These are phyloP conservation scores for Pycnonotus jocosus DNA, from an alignment of 2,113 vertebrate genomes.

Conservation along the genomic window DNA sequence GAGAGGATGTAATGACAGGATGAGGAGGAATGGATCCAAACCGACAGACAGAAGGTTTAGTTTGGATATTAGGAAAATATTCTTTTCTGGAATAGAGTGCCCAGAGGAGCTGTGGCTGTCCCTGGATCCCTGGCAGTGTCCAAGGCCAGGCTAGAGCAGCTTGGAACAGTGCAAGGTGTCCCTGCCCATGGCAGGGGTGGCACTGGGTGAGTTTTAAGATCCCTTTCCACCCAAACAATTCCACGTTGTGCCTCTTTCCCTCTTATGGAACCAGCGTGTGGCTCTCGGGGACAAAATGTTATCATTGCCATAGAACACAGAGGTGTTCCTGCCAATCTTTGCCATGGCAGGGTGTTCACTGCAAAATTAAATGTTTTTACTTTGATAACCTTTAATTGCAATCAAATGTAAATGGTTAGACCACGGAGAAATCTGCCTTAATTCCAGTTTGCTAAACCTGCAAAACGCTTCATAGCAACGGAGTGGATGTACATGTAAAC, in stretches of 20 bases:
- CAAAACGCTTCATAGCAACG: not conserved
- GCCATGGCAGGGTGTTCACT: not conserved
- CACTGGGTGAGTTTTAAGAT: accelerated
- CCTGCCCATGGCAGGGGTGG: not conserved
- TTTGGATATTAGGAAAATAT: not conserved
- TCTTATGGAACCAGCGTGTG: accelerated
- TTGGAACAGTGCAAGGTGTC: not conserved
- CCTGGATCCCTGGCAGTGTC: not conserved
- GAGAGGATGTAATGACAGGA: no score
- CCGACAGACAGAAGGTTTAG: not conserved
- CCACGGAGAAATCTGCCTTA: not conserved
- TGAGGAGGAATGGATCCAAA: not conserved
- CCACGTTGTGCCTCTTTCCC: not conserved
- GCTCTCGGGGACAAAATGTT: not conserved
- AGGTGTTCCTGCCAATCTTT: not conserved
- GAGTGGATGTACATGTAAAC: not conserved
- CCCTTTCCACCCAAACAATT: not conserved
- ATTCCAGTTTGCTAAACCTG: not conserved
- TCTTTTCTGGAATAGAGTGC: not conserved
- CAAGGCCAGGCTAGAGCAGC: not conserved
- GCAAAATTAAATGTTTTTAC: not conserved
- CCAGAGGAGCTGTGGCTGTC: not conserved
- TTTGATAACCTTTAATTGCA: not conserved
- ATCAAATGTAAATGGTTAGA: accelerated
- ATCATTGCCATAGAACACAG: not conserved